Conservation (phyloP, 2,113 vertebrate genomes). For the Formicarius rufipectus region DNA sequence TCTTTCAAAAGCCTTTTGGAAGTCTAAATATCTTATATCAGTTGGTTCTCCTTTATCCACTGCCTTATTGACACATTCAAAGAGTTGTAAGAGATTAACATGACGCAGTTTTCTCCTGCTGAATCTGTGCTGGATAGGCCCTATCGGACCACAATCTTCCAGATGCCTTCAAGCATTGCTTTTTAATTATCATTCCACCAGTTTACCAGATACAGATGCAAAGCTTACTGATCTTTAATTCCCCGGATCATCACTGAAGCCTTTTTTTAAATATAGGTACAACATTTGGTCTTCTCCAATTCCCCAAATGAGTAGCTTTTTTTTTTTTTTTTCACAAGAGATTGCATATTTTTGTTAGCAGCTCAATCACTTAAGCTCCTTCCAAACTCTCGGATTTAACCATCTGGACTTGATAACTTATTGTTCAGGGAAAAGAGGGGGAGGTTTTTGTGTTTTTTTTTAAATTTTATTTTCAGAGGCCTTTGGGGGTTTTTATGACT, state of each 20-base stretch:
- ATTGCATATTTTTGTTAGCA: constrained; percentile 64
- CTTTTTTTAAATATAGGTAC: constrained; percentile 63
- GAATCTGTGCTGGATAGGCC: not conserved
- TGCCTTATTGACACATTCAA: constrained; percentile 18
- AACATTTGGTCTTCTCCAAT: constrained; percentile 55
- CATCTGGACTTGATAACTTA: constrained; percentile 63
- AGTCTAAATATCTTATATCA: constrained; percentile 27
- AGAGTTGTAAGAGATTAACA: constrained; percentile 12
- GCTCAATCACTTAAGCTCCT: constrained; percentile 68
- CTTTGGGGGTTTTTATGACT: not conserved
- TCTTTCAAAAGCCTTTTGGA: constrained; percentile 51
- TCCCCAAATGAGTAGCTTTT: not conserved
- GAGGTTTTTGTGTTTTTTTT: not conserved
- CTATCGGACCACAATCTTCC: constrained; percentile 27
- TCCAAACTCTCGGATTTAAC: constrained; percentile 55
- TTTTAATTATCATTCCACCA: constrained; percentile 52
- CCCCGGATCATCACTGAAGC: constrained; percentile 27
- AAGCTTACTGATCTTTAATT: constrained; percentile 59
- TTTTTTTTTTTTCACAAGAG: not conserved
- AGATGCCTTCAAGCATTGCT: constrained; percentile 36
- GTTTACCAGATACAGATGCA: constrained; percentile 43
- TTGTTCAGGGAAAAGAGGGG: not conserved
- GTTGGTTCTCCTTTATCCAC: constrained; percentile 18
- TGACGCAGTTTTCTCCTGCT: not conserved
- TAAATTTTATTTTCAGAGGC: not conserved